Conservation (phyloP, 2,888 invertebrate species). For the Chymomyza fuscimana region DNA sequence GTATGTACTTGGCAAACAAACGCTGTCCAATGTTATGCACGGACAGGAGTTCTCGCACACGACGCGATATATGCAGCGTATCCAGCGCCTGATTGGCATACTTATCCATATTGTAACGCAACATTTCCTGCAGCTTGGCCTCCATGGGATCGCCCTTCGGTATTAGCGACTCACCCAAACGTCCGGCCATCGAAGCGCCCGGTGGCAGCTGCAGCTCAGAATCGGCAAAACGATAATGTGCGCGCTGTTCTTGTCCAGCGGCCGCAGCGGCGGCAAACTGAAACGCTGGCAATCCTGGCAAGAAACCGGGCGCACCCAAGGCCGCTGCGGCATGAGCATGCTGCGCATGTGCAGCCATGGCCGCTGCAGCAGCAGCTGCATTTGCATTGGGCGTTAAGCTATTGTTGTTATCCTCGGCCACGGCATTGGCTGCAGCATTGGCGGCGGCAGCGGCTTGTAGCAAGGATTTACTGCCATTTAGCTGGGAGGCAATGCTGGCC, state of each 20-base stretch:
- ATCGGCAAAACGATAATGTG: constrained; percentile 91
- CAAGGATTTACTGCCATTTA: constrained; percentile 68
- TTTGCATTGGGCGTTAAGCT: constrained; percentile 63
- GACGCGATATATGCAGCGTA: constrained; percentile 95
- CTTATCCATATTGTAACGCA: constrained; percentile 97
- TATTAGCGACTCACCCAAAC: constrained; percentile 93
- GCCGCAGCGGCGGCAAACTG: constrained; percentile 79
- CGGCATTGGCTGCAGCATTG: constrained; percentile 54
- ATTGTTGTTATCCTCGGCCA: constrained; percentile 74
- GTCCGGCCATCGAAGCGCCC: constrained; percentile 88
- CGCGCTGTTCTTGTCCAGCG: constrained; percentile 84
- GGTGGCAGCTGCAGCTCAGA: constrained; percentile 87
- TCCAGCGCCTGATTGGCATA: constrained; percentile 96
- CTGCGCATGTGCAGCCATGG: constrained; percentile 72
- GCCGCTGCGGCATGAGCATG: constrained; percentile 70
- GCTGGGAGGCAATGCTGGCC: constrained; percentile 53
- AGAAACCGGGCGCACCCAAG: constrained; percentile 59
- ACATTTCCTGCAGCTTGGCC: constrained; percentile 94
- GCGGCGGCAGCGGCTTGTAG: constrained; percentile 55
- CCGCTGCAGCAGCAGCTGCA: constrained; percentile 57
- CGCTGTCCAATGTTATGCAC: constrained; percentile 99
- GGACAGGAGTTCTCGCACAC: constrained; percentile 95
- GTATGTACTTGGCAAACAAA: constrained; percentile 98
- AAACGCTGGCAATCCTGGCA: constrained; percentile 81
- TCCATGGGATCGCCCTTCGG: constrained; percentile 97